Percentiles rank a stretch among this genome's conserved stretches.
Evolutionary conservation across 2,113 vertebrate species (phyloP).

Genomic region (Odontophorus gujanensis): DNA sequence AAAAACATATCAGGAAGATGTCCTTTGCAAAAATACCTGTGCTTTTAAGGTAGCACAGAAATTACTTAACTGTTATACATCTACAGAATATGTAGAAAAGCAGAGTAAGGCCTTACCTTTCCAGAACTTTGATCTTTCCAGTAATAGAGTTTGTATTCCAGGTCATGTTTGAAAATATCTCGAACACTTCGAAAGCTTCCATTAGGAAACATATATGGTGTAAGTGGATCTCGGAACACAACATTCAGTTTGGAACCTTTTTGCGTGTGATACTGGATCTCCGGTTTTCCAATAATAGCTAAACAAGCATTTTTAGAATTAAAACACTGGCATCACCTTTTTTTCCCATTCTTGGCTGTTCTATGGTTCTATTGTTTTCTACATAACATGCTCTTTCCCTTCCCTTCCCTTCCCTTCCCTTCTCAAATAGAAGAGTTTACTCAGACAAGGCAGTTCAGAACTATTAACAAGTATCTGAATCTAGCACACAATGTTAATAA

Average conservation of each 20-base stretch:
- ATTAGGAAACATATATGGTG: slow-evolving; percentile 67
- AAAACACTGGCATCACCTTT: not conserved
- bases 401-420: not conserved
- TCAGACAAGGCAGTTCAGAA: not conserved
- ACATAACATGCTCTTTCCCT: not conserved
- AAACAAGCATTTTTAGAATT: slow-evolving; percentile 44
- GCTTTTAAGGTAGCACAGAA: not conserved
- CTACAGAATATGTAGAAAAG: not conserved
- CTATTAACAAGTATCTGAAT: not conserved
- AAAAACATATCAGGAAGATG: not conserved
- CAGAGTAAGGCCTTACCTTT: slow-evolving; percentile 79
- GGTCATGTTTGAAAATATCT: slow-evolving; percentile 83
- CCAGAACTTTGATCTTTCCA: slow-evolving; percentile 87
- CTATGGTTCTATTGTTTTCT: not conserved
- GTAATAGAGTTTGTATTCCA: slow-evolving; percentile 86
- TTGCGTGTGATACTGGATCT: slow-evolving; percentile 74
- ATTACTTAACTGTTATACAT: not conserved
- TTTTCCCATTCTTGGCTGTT: not conserved
- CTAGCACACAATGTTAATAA: not conserved
- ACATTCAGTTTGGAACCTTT: slow-evolving; percentile 74
- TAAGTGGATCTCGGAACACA: slow-evolving; percentile 78
- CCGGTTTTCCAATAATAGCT: slow-evolving; percentile 85
- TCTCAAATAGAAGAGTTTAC: not conserved
- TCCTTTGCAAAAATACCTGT: not conserved
- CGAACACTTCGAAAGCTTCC: slow-evolving; percentile 78